phyloP scores from a whole-genome alignment of 2,888 invertebrate genomes.

The Prosopocoilus inquinatus region DNA sequence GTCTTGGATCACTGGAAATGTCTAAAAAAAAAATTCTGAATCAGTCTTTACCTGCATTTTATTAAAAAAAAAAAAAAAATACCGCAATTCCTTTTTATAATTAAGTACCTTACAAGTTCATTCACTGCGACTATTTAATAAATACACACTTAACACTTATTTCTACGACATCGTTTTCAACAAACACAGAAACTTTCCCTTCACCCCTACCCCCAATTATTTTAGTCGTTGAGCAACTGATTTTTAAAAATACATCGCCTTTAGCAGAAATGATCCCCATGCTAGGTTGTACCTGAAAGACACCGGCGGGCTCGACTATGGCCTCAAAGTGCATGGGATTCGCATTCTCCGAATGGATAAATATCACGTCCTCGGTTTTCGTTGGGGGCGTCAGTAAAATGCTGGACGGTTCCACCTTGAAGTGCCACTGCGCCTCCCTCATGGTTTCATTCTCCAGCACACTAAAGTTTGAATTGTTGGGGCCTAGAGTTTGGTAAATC shows the following conservation, averaged over 20 bases:
- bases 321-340: slow-evolving; percentile 10
- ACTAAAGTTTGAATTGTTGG: slow-evolving; percentile 26
- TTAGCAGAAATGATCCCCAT: slow-evolving; percentile 11
- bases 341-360: slow-evolving; percentile 11
- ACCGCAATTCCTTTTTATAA: too few relatives aligned
- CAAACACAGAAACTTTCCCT: slow-evolving; percentile 9
- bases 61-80: too few relatives aligned
- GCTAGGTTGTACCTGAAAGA: slow-evolving; percentile 9
- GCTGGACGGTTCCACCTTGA: slow-evolving; percentile 14
- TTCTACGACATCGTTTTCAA: slow-evolving; percentile 21
- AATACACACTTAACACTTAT: slow-evolving; percentile 17
- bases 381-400: slow-evolving; percentile 14
- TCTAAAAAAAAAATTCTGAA: too few relatives aligned
- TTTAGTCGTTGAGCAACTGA: slow-evolving; percentile 9
- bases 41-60: too few relatives aligned
- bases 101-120: too few relatives aligned
- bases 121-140: neutral
- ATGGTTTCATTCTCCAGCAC: neutral
- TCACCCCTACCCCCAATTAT: slow-evolving; percentile 4
- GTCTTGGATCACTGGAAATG: too few relatives aligned
- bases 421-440: neutral
- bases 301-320: slow-evolving; percentile 3
- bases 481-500: slow-evolving; percentile 40
- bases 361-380: slow-evolving; percentile 14
- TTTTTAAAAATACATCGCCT: slow-evolving; percentile 11